Percentiles rank a stretch among this genome's conserved stretches.
Evolutionary conservation across 2,113 vertebrate genomes (phyloP).

Genomic region (Andinoacara biseriatus): DNA sequence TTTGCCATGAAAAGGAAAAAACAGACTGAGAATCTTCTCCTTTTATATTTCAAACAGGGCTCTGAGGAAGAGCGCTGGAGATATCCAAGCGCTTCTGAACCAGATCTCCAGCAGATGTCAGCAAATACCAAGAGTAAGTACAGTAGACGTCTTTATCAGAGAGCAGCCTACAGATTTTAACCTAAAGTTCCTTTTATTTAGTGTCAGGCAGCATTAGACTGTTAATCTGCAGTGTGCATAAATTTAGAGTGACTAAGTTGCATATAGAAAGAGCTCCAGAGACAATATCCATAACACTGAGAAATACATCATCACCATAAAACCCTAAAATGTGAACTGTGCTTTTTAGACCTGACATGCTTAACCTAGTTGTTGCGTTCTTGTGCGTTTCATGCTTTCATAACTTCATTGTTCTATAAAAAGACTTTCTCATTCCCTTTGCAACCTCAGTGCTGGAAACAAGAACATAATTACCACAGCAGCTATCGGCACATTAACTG

Average conservation of each 20-base stretch:
- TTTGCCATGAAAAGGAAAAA: neutral
- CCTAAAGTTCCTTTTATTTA: neutral
- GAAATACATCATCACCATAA: neutral
- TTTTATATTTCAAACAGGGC: neutral
- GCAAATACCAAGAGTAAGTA: conserved; percentile 49
- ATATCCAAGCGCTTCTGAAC: conserved; percentile 24
- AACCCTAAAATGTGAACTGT: neutral
- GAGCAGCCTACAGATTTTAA: neutral
- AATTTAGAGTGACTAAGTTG: neutral
- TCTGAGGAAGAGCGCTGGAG: neutral
- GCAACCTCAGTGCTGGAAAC: conserved; percentile 4
- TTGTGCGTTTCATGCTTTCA: neutral
- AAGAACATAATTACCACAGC: conserved; percentile 41
- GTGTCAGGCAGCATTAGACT: neutral
- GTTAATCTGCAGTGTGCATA: neutral
- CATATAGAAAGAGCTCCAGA: neutral
- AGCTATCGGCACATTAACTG: conserved; percentile 40
- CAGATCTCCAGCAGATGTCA: conserved; percentile 71
- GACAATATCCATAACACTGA: neutral
- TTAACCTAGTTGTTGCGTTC: neutral
- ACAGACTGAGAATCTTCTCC: neutral
- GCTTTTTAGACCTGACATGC: neutral
- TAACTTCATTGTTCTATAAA: neutral
- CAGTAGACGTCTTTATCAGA: neutral
- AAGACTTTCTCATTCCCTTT: neutral